phyloP scores from a whole-genome alignment of 2,797 vertebrate species.

The Champsocephalus gunnari region DNA sequence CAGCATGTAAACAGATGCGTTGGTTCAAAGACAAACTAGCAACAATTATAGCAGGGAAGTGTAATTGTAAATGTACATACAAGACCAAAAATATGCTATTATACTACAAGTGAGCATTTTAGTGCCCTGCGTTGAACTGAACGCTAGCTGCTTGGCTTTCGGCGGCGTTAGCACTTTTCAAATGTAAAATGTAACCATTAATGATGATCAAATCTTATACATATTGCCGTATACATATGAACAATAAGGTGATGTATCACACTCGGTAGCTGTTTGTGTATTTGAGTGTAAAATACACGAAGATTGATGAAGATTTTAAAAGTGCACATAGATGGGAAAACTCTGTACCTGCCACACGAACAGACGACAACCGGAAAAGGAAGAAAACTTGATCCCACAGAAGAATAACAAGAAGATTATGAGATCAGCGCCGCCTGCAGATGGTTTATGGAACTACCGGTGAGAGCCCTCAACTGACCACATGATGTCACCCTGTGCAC shows the following conservation, averaged over 20 bases:
- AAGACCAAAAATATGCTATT: fast-evolving
- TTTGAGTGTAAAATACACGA: fast-evolving
- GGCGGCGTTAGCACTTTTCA: conserved; percentile 21
- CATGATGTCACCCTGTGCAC: conserved; percentile 61
- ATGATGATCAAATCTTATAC: neutral
- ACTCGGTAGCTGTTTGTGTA: fast-evolving
- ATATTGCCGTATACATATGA: neutral
- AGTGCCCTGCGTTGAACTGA: fast-evolving
- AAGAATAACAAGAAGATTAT: conserved; percentile 46
- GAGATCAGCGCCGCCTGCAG: conserved; percentile 34
- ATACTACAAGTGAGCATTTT: fast-evolving
- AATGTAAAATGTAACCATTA: neutral
- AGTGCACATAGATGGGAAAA: neutral
- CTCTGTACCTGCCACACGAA: conserved; percentile 71
- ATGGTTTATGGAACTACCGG: neutral
- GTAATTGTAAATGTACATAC: fast-evolving
- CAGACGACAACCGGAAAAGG: conserved; percentile 86
- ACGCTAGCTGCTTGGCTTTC: neutral
- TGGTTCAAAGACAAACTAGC: fast-evolving
- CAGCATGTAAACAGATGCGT: fast-evolving
- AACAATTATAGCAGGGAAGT: fast-evolving
- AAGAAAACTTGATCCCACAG: conserved; percentile 28
- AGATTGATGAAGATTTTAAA: conserved; percentile 78
- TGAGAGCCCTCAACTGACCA: conserved; percentile 15
- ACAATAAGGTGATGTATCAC: neutral